Base-by-base conservation (phyloP, 2,797 vertebrate species). In the Megaceryle alcyon region DNA sequence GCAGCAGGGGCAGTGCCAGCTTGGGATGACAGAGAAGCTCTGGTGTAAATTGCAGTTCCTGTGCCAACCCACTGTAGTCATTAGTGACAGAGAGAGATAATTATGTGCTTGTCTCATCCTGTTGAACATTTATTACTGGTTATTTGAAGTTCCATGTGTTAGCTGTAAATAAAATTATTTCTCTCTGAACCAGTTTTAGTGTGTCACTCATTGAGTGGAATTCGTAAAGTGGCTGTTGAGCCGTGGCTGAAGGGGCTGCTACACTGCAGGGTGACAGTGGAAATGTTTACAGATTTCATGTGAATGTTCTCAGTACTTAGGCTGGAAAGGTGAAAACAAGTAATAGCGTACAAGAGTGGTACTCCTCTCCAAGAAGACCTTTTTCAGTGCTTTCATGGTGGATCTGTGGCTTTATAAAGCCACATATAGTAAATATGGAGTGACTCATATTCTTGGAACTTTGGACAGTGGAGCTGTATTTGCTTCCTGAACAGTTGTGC, bases 131-230 rank as follows among this genome's bases (percentile, higher is more conserved):
- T 93, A 76, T 88, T 91, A 63, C 61, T 91, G 76, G 23, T 88
- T 91, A 25, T 83, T 92, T 90, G 44, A 68, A 89, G 69, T 92
- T 69, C 44, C 26, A 5, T 57, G 60, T 82, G 39, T 82, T 92
- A 88, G 72, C 84, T 79, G 87, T 95, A 94, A 93, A 93, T 91
- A 91, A 94, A 91, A 72, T 65, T 39, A 31, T 53, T 95, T 92
- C 80, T 82, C 64, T 80, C 43, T 91, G 68, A 82, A 68, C 16
- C 16, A 2, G 73, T 86, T 93, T 68, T 33, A 18, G 29, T 75
- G 60, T 90, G 59, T n/a, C 54, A 82, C 59, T 19, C 2, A 0
- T 43, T 92, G 92, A 96, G 92, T 56, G 46, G 43, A 79, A 39
- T 82, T 88, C 18, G n/a, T 63, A 28, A 92, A 72, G 69, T 23